Evolutionary conservation across 2,113 vertebrate genomes (phyloP).

Genomic region (Brevimyrus niger): DNA sequence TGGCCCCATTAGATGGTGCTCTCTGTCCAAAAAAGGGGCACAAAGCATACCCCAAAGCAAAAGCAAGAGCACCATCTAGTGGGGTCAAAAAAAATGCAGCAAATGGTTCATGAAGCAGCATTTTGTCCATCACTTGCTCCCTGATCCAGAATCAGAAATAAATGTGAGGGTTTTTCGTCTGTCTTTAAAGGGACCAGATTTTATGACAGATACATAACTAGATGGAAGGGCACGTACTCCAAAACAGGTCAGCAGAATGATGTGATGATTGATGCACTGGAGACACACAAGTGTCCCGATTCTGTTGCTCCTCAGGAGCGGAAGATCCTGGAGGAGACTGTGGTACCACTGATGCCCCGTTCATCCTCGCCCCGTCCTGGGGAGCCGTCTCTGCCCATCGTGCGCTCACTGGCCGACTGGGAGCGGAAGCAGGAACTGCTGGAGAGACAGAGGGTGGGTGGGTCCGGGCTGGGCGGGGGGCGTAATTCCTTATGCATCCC

Average conservation of each 20-base stretch:
- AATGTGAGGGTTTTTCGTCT: neutral
- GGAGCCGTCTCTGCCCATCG: constrained; percentile 53
- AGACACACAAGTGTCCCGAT: neutral
- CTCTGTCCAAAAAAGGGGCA: neutral
- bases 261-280: neutral
- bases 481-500: neutral
- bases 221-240: neutral
- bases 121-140: neutral
- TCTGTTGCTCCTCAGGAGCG: constrained; percentile 64
- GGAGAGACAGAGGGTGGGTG: constrained; percentile 55
- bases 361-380: constrained; percentile 63
- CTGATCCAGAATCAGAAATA: neutral
- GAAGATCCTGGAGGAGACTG: constrained; percentile 87
- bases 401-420: constrained; percentile 55
- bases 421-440: constrained; percentile 53
- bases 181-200: neutral
- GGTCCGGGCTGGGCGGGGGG: neutral
- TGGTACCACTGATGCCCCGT: constrained; percentile 70
- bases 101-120: neutral
- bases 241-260: neutral
- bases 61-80: neutral
- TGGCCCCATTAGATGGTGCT: neutral
- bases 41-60: neutral
- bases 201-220: neutral
- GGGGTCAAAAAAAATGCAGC: neutral